Base-by-base conservation (phyloP, 2,113 vertebrate genomes). In the Lepidothrix coronata region DNA sequence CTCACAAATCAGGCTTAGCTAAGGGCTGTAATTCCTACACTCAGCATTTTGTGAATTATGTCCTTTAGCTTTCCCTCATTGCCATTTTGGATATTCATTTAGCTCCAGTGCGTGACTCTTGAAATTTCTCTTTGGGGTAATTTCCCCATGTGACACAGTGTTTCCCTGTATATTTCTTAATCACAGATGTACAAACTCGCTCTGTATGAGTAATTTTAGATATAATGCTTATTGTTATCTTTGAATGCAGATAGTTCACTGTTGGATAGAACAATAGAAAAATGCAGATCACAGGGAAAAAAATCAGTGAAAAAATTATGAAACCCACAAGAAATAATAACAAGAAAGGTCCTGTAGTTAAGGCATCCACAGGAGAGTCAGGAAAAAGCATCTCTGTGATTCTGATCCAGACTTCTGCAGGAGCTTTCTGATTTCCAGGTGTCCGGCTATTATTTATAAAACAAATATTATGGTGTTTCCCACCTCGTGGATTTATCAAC, bases 1-100 rank as follows among this genome's bases (percentile, higher is more conserved):
- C 58, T 3, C 88, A 80, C 49, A 85, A 90, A 95, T 91, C 61
- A 25, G 88, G 72, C 75, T 96, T 88, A 81, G 95, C 92, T 59
- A 79, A 89, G 77, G 80, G 79, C 71, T 76, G 8, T 77, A 89
- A 95, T 54, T 92, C 92, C 74, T 52, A n/a, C 5, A 62, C 74
- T 87, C 95, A 90, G 85, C 79, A 12, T 88, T 94, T 85, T 88
- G n/a, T 58, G 61, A 58, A 63, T 58, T 75, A 79, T 61, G 83
- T 78, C 80, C 91, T 95, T 66, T 91, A 82, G 79, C 85, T 51
- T 37, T 44, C 49, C 79, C 76, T 85, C 65, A 58, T 6, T 83
- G 92, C 44, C 35, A 12, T 78, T 92, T 96, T 79, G 57, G 58
- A 78, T 70, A 25, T 39, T 48, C 37, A 70, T 91, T 91, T 79